Evolutionary conservation across 2,888 invertebrate species (phyloP), one percentile per base, ranked within the genome.

Genomic region (Germaria angustata): DNA sequence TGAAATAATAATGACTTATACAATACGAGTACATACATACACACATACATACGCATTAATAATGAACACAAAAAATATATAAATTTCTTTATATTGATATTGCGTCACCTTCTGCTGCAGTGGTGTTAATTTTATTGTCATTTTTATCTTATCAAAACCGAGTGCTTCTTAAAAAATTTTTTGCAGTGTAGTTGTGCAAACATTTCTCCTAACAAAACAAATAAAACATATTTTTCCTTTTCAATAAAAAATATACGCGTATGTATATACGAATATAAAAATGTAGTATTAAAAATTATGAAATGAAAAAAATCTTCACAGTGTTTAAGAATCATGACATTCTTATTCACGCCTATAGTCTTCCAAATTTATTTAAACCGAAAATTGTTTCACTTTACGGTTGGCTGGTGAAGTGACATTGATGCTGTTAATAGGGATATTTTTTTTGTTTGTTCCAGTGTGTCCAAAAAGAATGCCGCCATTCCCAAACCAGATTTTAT

Each of bases 231-330:
- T 44, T 13, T 13, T 7, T 44, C 13, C 2, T 7, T n/a, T 39
- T 13, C 13, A 7, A 11, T 3, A 46, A 8, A 2, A 46, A 46
- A 46, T 2, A 20, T 11, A 17, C 17, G 20, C 9, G 20, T 17
- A 44, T 20, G 44, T 9, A 2, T 20, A 6, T 28, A 39, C 39
- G 28, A 68, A 68, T 39, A 68, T 53, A 39, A 68, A 39, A 68
- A 55, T 15, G 5, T 32, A 34, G 2, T 1, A n/a, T 1, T 8
- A 8, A 8, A 17, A 34, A 65, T 11, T 13, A n/a, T n/a, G 24
- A 15, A 32, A 34, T 28, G 5, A 9, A 22, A 61, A 53, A 28
- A 24, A 53, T 53, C 8, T n/a, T 24, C 4, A 0, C 4, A 41
- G 24, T 61, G 24, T 15, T 39, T 9, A 28, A 2, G 2, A 41